Percentiles rank a stretch among this genome's conserved stretches.
phyloP scores from a whole-genome alignment of 1,140 invertebrate genomes.

The Aleiodes sp. region DNA sequence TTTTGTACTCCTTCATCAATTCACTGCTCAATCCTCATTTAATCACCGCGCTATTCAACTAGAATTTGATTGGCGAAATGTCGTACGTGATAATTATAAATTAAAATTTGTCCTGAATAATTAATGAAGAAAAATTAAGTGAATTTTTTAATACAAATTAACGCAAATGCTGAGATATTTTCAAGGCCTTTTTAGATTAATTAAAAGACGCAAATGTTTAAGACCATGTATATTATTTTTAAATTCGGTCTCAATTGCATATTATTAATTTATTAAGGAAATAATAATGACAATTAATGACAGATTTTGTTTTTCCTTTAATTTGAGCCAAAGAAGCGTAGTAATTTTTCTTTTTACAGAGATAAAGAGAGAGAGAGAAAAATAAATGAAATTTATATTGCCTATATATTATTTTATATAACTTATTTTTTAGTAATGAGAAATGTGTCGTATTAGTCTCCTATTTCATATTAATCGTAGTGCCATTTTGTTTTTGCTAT shows the following conservation, averaged over 20 bases:
- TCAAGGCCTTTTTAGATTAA: slow-evolving; percentile 9
- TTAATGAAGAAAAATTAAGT: not conserved
- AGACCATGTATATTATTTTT: slow-evolving; percentile 1
- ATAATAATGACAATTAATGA: not conserved
- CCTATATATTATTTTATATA: slow-evolving; percentile 9
- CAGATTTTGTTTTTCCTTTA: not conserved
- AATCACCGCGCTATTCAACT: no score
- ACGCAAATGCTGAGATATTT: slow-evolving; percentile 14
- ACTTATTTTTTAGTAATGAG: not conserved
- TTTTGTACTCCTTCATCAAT: no score
- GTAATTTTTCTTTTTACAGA: slow-evolving; percentile 13
- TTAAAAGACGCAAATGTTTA: not conserved
- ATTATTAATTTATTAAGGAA: slow-evolving; percentile 9
- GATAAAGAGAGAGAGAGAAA: no score
- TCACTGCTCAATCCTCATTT: no score
- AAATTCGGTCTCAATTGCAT: not conserved
- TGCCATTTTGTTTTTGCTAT: not conserved
- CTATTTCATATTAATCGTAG: not conserved
- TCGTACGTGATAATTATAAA: not conserved
- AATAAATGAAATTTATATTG: slow-evolving; percentile 13
- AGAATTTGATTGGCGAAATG: not conserved
- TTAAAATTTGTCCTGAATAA: not conserved
- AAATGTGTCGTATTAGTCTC: not conserved
- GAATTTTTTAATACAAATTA: not conserved
- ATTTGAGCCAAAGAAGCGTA: slow-evolving; percentile 9